These are phyloP conservation scores for Lissocephala sabroskyi DNA, from an alignment of 2,888 invertebrate genomes.

Conservation along the genomic window DNA sequence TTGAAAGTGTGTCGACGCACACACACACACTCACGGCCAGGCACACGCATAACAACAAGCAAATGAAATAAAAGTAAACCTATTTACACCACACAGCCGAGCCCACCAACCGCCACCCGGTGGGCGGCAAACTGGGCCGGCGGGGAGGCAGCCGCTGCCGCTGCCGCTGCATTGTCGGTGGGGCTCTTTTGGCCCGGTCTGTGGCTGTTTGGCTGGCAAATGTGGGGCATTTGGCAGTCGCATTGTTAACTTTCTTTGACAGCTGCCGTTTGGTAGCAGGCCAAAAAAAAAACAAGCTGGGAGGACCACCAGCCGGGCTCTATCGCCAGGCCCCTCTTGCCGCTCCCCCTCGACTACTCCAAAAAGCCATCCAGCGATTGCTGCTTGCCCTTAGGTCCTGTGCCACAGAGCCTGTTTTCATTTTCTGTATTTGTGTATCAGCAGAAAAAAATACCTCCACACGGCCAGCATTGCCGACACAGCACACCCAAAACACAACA, in stretches of 20 bases:
- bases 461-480: background rate
- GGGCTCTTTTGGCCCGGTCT: constrained; percentile 30
- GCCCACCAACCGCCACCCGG: constrained; percentile 2
- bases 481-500: background rate
- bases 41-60: constrained; percentile 18
- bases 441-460: background rate
- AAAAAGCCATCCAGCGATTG: too few relatives aligned
- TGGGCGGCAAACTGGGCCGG: background rate
- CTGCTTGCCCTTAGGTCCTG: background rate
- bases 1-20: constrained; percentile 61
- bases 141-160: background rate
- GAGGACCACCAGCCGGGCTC: constrained; percentile 22
- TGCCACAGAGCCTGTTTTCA: background rate
- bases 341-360: background rate
- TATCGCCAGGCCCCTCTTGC: background rate
- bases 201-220: constrained; percentile 45
- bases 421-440: background rate
- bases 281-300: too few relatives aligned
- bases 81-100: constrained; percentile 52
- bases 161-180: constrained; percentile 1
- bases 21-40: constrained; percentile 26
- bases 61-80: constrained; percentile 66
- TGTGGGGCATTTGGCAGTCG: constrained; percentile 59
- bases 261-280: constrained; percentile 31
- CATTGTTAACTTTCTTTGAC: constrained; percentile 62